Conservation (phyloP, 2,113 vertebrate genomes). For the Sinosuthora webbiana region DNA sequence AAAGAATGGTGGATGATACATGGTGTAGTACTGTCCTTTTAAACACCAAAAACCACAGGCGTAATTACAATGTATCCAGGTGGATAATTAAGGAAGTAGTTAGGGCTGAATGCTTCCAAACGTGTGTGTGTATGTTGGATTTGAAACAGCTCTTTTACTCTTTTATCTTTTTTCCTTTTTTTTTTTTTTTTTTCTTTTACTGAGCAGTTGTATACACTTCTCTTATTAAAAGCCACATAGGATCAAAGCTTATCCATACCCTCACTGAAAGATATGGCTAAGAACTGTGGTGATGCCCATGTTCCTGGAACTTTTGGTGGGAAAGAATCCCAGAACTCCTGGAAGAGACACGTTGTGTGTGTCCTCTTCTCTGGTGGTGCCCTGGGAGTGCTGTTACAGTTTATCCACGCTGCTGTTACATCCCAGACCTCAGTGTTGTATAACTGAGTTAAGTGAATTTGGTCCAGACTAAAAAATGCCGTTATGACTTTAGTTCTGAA, state of each 20-base stretch:
- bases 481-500: neutral
- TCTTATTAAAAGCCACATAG: neutral
- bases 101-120: neutral
- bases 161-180: accelerated
- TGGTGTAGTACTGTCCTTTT: neutral
- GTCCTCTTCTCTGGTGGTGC: neutral
- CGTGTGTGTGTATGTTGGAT: neutral
- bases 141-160: neutral
- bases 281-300: neutral
- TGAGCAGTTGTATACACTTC: neutral
- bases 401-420: neutral
- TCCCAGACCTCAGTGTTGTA: neutral
- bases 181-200: neutral
- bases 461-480: neutral
- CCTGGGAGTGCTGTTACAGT: neutral
- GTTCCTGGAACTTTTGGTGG: neutral
- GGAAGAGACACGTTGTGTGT: neutral
- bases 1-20: accelerated
- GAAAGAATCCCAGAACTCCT: neutral
- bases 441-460: neutral
- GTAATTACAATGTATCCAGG: neutral
- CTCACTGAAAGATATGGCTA: neutral
- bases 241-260: neutral
- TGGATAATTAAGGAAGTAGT: neutral
- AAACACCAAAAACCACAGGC: neutral